phyloP scores from a whole-genome alignment of 2,113 vertebrate species.

The Sinocyclocheilus rhinocerous region DNA sequence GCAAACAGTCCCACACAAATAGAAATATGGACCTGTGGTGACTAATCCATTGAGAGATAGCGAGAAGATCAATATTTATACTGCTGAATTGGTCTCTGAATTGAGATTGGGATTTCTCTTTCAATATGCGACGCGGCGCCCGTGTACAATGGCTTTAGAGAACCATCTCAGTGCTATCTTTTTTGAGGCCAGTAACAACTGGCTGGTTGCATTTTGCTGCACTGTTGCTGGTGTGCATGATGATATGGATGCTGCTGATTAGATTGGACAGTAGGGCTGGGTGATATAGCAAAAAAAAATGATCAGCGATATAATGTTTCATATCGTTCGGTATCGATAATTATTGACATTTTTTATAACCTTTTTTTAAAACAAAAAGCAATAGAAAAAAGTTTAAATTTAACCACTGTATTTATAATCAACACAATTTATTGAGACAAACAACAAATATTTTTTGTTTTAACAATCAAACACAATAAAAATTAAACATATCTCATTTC shows the following conservation, averaged over 20 bases:
- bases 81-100: slow-evolving; percentile 66
- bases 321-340: no score
- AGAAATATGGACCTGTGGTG: slow-evolving; percentile 72
- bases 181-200: background rate
- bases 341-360: no score
- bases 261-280: background rate
- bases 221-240: background rate
- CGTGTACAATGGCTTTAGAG: background rate
- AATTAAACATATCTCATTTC: no score
- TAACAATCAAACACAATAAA: no score
- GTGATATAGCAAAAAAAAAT: no score
- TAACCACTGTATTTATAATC: no score
- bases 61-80: slow-evolving; percentile 71
- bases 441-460: no score
- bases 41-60: slow-evolving; percentile 66
- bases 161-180: background rate
- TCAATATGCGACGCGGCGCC: slow-evolving; percentile 5
- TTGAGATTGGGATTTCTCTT: slow-evolving; percentile 59
- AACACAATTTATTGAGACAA: no score
- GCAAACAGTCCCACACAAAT: slow-evolving; percentile 69
- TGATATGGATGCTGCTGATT: slow-evolving; percentile 17
- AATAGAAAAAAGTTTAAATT: no score
- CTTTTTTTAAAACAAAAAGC: no score
- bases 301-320: no score
- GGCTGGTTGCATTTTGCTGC: background rate